These are phyloP conservation scores for Plebejus anna DNA, from an alignment of 2,888 invertebrate species.

Conservation along the genomic window DNA sequence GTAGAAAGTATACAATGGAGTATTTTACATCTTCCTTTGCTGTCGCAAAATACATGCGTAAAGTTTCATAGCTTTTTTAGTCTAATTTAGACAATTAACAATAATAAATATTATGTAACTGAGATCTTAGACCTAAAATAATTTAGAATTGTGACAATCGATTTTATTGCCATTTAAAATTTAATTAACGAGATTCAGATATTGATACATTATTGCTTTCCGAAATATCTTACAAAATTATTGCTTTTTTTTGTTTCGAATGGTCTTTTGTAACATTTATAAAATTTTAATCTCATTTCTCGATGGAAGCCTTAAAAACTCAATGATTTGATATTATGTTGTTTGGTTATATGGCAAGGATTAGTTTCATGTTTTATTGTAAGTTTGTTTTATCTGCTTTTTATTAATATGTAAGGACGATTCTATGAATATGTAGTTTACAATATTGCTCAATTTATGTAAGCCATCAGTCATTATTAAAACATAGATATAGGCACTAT, in stretches of 20 bases:
- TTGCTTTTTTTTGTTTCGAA: background rate
- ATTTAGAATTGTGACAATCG: background rate
- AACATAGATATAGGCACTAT: background rate
- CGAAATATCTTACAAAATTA: background rate
- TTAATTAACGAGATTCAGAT: background rate
- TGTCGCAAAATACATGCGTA: background rate
- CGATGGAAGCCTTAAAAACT: background rate
- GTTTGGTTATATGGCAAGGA: background rate
- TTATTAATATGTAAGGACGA: background rate
- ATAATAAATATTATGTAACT: background rate
- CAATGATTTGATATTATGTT: background rate
- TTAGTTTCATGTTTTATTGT: background rate
- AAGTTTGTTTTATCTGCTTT: background rate
- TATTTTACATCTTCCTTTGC: background rate
- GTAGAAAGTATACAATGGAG: background rate
- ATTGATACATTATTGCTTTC: background rate
- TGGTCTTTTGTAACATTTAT: background rate
- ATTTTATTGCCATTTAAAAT: background rate
- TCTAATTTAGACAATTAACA: background rate
- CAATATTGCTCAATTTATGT: background rate
- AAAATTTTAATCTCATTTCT: too few relatives aligned
- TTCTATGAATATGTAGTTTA: background rate
- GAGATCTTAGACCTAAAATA: constrained; percentile 2
- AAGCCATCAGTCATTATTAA: background rate
- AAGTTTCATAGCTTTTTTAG: background rate